Evolutionary conservation across 2,113 vertebrate genomes (phyloP).

Genomic region (Laticauda laticaudata): DNA sequence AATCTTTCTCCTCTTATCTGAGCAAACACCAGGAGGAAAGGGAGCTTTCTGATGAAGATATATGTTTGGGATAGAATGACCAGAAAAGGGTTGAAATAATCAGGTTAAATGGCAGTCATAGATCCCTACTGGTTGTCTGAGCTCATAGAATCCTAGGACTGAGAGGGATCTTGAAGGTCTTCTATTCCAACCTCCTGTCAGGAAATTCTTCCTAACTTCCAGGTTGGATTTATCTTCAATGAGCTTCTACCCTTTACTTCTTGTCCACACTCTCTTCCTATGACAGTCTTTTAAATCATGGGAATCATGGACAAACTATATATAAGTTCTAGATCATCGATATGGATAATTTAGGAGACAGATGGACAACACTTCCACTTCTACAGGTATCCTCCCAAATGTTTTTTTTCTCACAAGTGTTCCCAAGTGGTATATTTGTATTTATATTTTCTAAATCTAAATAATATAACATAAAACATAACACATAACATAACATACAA

Average conservation of each 20-base stretch:
- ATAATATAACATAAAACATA: too few relatives aligned
- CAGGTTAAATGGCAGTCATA: neutral
- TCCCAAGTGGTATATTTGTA: neutral
- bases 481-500: too few relatives aligned
- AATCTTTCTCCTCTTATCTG: too few relatives aligned
- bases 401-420: neutral
- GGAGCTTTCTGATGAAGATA: too few relatives aligned
- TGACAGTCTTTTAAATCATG: too few relatives aligned
- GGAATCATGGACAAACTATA: neutral
- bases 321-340: neutral
- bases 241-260: too few relatives aligned
- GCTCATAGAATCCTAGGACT: neutral
- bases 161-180: neutral
- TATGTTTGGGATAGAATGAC: neutral
- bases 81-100: neutral
- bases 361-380: too few relatives aligned
- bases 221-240: too few relatives aligned
- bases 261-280: too few relatives aligned
- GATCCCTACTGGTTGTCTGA: neutral
- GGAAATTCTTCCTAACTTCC: too few relatives aligned
- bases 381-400: neutral
- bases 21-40: too few relatives aligned
- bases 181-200: neutral
- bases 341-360: neutral
- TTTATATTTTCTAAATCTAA: neutral